These are phyloP conservation scores for Nycticorax nycticorax DNA, from an alignment of 2,113 vertebrate genomes.

Conservation along the genomic window DNA sequence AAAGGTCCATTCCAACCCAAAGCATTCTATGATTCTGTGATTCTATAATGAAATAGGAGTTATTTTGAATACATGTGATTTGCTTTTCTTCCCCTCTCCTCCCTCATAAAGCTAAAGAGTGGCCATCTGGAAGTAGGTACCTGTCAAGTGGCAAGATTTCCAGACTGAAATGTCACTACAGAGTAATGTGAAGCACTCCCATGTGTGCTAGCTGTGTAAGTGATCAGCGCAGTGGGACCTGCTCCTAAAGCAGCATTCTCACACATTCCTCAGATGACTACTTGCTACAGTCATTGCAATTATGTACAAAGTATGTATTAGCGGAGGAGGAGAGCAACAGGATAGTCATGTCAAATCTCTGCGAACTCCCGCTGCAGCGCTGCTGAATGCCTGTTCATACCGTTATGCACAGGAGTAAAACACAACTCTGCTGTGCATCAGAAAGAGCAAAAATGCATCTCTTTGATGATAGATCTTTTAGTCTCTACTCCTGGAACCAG, in stretches of 20 bases:
- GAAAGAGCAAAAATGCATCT: background rate
- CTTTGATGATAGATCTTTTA: background rate
- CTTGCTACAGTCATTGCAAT: background rate
- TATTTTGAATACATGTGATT: background rate
- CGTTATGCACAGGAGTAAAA: background rate
- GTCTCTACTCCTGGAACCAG: background rate
- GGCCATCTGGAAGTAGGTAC: background rate
- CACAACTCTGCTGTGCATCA: background rate
- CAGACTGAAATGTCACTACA: background rate
- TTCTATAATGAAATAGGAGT: background rate
- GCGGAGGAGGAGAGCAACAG: background rate
- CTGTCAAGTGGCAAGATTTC: background rate
- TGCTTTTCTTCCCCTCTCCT: background rate
- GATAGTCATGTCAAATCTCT: background rate
- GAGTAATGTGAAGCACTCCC: background rate
- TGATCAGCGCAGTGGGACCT: background rate
- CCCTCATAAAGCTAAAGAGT: background rate
- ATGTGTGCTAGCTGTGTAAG: background rate
- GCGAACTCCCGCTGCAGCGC: background rate
- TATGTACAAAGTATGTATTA: background rate
- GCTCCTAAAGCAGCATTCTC: background rate
- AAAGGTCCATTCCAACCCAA: too few relatives aligned
- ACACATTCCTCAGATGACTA: constrained; percentile 16
- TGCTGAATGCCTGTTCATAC: background rate
- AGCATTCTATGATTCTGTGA: too few relatives aligned